phyloP scores from a whole-genome alignment of 2,797 vertebrate species.

The Pogoniulus pusillus region DNA sequence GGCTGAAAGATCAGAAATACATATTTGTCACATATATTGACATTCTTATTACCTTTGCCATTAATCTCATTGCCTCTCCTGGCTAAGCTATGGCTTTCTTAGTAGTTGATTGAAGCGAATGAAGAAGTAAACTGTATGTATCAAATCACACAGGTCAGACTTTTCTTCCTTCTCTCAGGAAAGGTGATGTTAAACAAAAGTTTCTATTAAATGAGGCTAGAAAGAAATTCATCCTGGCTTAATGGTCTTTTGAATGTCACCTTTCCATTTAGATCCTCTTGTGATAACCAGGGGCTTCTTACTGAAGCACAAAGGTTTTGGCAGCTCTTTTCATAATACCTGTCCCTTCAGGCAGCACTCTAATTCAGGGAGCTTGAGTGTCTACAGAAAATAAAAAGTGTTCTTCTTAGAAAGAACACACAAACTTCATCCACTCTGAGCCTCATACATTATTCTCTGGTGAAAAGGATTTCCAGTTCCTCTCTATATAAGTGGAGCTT shows the following conservation, averaged over 20 bases:
- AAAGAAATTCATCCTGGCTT: conserved; percentile 44
- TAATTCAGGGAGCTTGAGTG: conserved; percentile 39
- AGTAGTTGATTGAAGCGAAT: conserved; percentile 13
- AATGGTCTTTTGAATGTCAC: conserved; percentile 58
- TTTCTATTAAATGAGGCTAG: neutral
- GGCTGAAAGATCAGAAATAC: neutral
- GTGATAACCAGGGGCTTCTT: conserved; percentile 40
- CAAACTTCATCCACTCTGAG: conserved; percentile 40
- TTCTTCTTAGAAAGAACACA: conserved; percentile 27
- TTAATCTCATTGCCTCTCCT: conserved; percentile 50
- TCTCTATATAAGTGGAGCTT: neutral
- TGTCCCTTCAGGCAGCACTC: conserved; percentile 36
- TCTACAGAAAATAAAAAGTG: conserved; percentile 39
- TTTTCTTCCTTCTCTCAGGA: conserved; percentile 6
- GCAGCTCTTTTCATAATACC: conserved; percentile 46
- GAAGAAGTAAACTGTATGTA: neutral
- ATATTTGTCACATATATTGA: conserved; percentile 17
- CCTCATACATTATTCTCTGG: neutral
- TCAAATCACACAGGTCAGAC: neutral
- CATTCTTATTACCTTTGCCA: conserved; percentile 18
- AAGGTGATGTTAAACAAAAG: conserved; percentile 46
- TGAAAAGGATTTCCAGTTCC: conserved; percentile 34
- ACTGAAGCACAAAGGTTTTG: conserved; percentile 33
- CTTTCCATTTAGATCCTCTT: conserved; percentile 45
- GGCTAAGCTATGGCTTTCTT: conserved; percentile 22